phyloP scores from a whole-genome alignment of 1,140 invertebrate species.

The Lasaia peninsularis region DNA sequence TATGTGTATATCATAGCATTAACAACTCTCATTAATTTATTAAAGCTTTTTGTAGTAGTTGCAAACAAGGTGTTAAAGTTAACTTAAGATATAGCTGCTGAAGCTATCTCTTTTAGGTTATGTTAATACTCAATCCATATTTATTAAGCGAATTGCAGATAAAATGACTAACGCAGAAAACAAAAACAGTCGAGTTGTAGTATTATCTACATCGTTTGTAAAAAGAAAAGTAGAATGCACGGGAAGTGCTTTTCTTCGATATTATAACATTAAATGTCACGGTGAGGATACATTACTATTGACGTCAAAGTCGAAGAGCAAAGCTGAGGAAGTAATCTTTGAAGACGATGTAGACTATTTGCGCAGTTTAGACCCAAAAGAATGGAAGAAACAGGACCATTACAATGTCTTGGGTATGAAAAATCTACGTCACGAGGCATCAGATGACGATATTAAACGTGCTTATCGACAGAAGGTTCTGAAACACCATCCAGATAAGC shows the following conservation, averaged over 20 bases:
- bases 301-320: slow-evolving; percentile 73
- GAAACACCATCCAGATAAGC: slow-evolving; percentile 98
- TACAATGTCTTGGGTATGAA: slow-evolving; percentile 95
- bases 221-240: slow-evolving; percentile 68
- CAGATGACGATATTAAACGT: slow-evolving; percentile 94
- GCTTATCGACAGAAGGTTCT: slow-evolving; percentile 96
- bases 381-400: slow-evolving; percentile 98
- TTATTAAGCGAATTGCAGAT: slow-evolving; percentile 37
- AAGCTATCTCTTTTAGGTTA: slow-evolving; percentile 53
- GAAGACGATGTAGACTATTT: slow-evolving; percentile 92
- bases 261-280: slow-evolving; percentile 68
- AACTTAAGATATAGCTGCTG: background rate
- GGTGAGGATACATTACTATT: slow-evolving; percentile 59
- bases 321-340: slow-evolving; percentile 79
- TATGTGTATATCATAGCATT: slow-evolving; percentile 8
- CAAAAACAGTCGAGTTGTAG: slow-evolving; percentile 43
- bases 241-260: slow-evolving; percentile 60
- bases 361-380: slow-evolving; percentile 94
- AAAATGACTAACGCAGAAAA: slow-evolving; percentile 58
- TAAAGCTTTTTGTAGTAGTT: background rate
- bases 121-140: slow-evolving; percentile 52
- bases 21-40: background rate
- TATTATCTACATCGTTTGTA: slow-evolving; percentile 48
- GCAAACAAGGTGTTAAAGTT: slow-evolving; percentile 1
- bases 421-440: slow-evolving; percentile 86